Conservation (phyloP, 2,888 invertebrate genomes). For the Himalopsyche anomala region DNA sequence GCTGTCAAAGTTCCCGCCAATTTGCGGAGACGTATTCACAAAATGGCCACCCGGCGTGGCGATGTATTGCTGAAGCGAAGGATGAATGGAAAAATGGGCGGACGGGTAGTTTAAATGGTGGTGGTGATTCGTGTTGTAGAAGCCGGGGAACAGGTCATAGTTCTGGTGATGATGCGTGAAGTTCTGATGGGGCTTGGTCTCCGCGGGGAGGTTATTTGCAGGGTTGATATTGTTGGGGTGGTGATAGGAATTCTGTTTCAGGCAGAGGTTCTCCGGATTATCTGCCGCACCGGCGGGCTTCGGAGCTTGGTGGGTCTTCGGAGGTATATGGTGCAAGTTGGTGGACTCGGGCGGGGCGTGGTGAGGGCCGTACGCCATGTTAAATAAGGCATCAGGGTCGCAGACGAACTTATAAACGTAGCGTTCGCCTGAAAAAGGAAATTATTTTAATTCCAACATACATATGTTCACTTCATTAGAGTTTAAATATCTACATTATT, state of each 20-base stretch:
- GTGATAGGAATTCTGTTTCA: constrained; percentile 57
- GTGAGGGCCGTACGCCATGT: constrained; percentile 82
- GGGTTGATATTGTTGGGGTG: not conserved
- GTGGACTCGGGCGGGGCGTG: constrained; percentile 65
- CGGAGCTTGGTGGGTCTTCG: constrained; percentile 14
- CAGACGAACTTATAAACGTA: constrained; percentile 98
- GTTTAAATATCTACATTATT: too few species aligned
- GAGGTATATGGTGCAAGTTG: constrained; percentile 63
- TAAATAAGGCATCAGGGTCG: constrained; percentile 93
- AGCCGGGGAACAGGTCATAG: constrained; percentile 60
- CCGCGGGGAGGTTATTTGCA: not conserved
- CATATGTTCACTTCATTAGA: too few species aligned
- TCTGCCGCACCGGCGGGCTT: constrained; percentile 32
- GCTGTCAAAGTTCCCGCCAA: constrained; percentile 50
- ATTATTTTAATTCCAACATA: too few species aligned
- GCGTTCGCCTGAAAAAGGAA: constrained; percentile 83
- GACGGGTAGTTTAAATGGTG: constrained; percentile 54
- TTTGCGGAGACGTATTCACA: constrained; percentile 20
- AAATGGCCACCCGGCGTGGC: constrained; percentile 52
- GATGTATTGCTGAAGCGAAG: constrained; percentile 63
- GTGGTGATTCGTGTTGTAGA: constrained; percentile 59
- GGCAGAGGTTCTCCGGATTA: constrained; percentile 61
- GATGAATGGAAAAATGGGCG: constrained; percentile 52
- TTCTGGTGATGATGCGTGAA: constrained; percentile 58
- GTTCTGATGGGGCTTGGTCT: constrained; percentile 46